Base-by-base conservation (phyloP, 2,113 vertebrate species). In the Albula goreensis region DNA sequence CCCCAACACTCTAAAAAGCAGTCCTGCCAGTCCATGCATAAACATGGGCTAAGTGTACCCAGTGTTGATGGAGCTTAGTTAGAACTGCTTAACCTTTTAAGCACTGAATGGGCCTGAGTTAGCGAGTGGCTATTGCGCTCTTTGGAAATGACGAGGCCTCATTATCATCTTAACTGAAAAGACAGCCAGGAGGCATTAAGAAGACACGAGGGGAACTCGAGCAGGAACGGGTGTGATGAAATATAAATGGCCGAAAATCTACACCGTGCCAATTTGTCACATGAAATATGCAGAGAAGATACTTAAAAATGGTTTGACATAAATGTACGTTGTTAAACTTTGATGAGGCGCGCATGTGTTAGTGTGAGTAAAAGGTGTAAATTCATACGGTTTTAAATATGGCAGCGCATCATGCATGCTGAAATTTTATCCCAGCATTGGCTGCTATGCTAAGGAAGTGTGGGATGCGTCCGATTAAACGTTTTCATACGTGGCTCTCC, bases 11-110 rank as follows among this genome's bases (percentile, higher is more conserved):
- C 93, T 96, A 94, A 93, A 92, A 96, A 96, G 95, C 93, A 94
- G 91, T 93, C 94, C 90, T 95, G 92, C 91, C 93, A 94, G 89
- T 89, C 95, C 95, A 97, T 96, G 95, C 94, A 96, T 94, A 95
- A 95, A 95, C 92, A 94, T 93, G 89, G 92, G 83, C 94, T 92
- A 93, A 92, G 91, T 93, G 91, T 89, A 93, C 92, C 87, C 89
- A 89, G 92, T 90, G 92, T 89, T 93, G 91, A 79, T 0, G 50
- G 89, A 82, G 15, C 85, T 92, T 85, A 81, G 84, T 90, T 86
- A 87, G 78, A 90, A 89, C 81, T 88, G 89, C 80, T 89, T 92
- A 91, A 92, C 91, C 79, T n/a, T 83, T 74, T 79, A 86, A 80
- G 83, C 49, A 66, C 78, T 15, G 70, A 77, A 74, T 5, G 52